These are phyloP conservation scores for Empis stercorea DNA, from an alignment of 2,888 invertebrate genomes.

Conservation along the genomic window DNA sequence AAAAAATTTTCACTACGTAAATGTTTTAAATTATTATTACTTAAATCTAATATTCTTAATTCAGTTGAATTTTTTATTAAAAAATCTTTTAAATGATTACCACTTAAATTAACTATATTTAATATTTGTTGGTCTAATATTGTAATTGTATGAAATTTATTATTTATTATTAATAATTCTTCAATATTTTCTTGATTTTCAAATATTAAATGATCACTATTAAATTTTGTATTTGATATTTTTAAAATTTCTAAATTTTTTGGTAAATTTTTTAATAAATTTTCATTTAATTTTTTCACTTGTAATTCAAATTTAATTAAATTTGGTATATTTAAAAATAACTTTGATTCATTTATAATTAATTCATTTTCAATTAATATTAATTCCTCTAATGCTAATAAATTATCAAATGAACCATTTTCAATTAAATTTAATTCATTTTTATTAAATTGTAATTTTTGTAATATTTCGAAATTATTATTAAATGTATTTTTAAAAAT, in stretches of 20 bases:
- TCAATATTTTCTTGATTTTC: conserved; percentile 1
- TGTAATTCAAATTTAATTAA: background rate
- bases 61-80: conserved; percentile 5
- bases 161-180: conserved; percentile 1
- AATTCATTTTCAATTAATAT: conserved; percentile 2
- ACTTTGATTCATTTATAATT: background rate
- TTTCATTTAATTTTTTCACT: background rate
- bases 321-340: background rate
- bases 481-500: conserved; percentile 4
- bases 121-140: conserved; percentile 2
- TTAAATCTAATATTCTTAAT: conserved; percentile 7
- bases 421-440: conserved; percentile 3
- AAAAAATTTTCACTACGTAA: conserved; percentile 4
- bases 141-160: background rate
- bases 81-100: conserved; percentile 5
- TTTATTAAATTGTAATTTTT: background rate
- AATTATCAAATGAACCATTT: conserved; percentile 1
- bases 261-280: conserved; percentile 2
- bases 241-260: conserved; percentile 1
- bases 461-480: background rate
- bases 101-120: conserved; percentile 6
- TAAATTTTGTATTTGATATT: conserved; percentile 2
- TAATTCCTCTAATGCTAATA: conserved; percentile 1
- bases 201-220: background rate
- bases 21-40: conserved; percentile 4